Evolutionary conservation across 1,140 invertebrate genomes (phyloP), one percentile per base, ranked within the genome.

Genomic region (Hylaeus anthracinus): DNA sequence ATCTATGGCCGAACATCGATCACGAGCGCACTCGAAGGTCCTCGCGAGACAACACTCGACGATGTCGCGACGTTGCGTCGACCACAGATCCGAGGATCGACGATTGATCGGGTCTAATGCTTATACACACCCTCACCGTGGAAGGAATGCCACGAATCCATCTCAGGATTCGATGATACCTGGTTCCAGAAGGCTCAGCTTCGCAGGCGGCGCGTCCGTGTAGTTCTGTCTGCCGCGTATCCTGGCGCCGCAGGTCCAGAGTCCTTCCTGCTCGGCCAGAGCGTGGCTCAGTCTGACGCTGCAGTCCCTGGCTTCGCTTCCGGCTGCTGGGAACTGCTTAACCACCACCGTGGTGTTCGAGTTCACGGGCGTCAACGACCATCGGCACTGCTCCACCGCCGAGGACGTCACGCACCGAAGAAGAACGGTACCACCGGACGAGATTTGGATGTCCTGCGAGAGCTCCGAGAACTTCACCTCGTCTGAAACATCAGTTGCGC

Each of bases 151-250:
- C 74, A 63, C 76, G 72, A 67, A 45, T 78, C 73, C 75, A n/a
- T 86, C 72, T 89, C 86, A 90, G 79, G 86, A 88, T 76, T 89
- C 86, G 82, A 90, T 88, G 85, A 87, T 93, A 94, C 93, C 93
- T 93, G 91, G 91, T 84, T 93, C 91, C 26, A 93, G 91, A 45
- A 94, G 90, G 77, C 90, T 93, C 66, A 94, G 89, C 81, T 92
- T 93, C n/a, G 93, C 91, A n/a, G 93, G 91, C 43, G 92, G 91
- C 26, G 93, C 93, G 51, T 93, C 89, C 12, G 90, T 93, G 79
- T 92, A 93, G 67, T 91, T 90, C 37, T 90, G 86, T 56, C 86
- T 89, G 12, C 90, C 90, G 66, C 86, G 88, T 61, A 90, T 74
- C 76, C 91, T 90, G 3, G 91, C 93, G 5, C 92, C 92, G 71